These are phyloP conservation scores for Myotis daubentonii DNA, from an alignment of 2,797 vertebrate genomes.

Conservation along the genomic window DNA sequence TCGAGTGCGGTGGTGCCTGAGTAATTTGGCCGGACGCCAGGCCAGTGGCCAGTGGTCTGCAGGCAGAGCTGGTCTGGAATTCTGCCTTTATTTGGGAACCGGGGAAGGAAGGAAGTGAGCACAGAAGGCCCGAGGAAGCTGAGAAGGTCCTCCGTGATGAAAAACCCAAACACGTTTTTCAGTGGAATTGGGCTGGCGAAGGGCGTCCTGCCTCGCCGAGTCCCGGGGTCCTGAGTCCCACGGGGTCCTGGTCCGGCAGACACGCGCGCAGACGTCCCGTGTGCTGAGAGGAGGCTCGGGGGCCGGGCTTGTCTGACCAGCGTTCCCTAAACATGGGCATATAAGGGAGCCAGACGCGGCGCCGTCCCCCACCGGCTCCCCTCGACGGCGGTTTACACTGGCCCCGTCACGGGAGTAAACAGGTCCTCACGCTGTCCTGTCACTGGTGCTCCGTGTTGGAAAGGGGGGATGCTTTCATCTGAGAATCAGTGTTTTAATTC, in stretches of 20 bases:
- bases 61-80: background rate
- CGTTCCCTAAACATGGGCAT: conserved; percentile 65
- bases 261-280: background rate
- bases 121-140: background rate
- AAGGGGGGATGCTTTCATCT: background rate
- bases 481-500: background rate
- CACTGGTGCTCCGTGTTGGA: background rate
- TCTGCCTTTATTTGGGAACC: conserved; percentile 72
- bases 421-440: rapidly evolving
- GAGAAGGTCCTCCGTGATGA: conserved; percentile 3
- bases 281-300: background rate
- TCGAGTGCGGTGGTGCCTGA: background rate
- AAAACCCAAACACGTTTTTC: conserved; percentile 17
- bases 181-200: background rate
- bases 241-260: background rate
- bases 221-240: background rate
- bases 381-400: background rate
- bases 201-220: background rate
- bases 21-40: conserved; percentile 31
- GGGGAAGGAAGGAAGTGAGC: background rate
- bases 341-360: conserved; percentile 50
- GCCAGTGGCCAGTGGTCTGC: background rate
- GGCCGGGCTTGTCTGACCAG: conserved; percentile 27
- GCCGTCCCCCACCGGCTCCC: background rate
- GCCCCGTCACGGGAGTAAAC: background rate